Evolutionary conservation across 2,113 vertebrate genomes (phyloP).

Genomic region (Myiagra hebetior): DNA sequence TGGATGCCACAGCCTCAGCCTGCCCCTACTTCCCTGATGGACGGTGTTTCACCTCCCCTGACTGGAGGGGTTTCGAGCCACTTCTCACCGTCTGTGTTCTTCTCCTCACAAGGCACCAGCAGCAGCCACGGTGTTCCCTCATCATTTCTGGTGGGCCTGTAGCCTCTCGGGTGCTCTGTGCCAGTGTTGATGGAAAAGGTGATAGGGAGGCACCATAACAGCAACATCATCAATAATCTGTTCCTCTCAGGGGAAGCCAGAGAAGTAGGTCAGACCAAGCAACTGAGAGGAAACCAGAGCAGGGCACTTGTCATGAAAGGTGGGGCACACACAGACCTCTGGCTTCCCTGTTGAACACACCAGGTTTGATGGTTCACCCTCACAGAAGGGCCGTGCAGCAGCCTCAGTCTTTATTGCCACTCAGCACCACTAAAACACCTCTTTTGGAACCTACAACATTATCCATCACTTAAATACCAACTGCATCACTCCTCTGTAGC

Average conservation of each 20-base stretch:
- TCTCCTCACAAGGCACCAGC: not conserved
- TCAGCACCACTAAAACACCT: not conserved
- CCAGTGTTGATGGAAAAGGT: not conserved
- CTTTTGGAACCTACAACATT: not conserved
- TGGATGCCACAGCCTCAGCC: not conserved
- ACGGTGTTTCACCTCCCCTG: too few species aligned
- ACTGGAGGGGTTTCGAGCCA: fast-evolving
- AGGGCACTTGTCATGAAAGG: too few species aligned
- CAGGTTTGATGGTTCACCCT: not conserved
- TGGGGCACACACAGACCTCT: not conserved
- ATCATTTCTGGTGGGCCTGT: not conserved
- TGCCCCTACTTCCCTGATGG: not conserved
- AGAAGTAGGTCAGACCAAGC: not conserved
- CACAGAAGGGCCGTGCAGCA: not conserved
- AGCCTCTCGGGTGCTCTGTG: fast-evolving
- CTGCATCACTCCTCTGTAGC: not conserved
- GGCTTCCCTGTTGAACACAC: fast-evolving
- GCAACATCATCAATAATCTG: not conserved
- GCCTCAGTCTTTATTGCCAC: not conserved
- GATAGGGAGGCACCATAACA: not conserved
- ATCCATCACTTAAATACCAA: not conserved
- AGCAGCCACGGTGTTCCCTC: not conserved
- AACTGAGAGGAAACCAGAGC: not conserved
- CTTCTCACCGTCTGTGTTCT: not conserved
- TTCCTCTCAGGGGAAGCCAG: not conserved